These are phyloP conservation scores for Grammatotria lemairii DNA, from an alignment of 2,113 vertebrate genomes.

Conservation along the genomic window DNA sequence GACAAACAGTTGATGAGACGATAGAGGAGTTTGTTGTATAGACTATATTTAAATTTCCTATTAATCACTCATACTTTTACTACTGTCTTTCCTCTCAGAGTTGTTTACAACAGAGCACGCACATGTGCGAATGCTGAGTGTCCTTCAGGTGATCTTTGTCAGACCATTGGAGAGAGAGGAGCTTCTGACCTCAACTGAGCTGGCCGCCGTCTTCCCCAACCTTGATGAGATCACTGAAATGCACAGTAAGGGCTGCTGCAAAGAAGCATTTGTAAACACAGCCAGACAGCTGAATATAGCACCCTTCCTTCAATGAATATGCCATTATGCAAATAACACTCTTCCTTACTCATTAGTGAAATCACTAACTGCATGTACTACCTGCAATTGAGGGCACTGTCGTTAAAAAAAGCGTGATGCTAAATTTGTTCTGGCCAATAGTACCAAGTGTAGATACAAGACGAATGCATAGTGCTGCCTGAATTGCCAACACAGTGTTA, in stretches of 20 bases:
- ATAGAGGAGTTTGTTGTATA: neutral
- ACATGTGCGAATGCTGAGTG: conserved; percentile 84
- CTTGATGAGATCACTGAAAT: conserved; percentile 85
- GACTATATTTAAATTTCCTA: neutral
- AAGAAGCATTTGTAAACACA: neutral
- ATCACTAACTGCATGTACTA: neutral
- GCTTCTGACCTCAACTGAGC: conserved; percentile 65
- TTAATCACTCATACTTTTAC: neutral
- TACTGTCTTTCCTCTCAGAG: conserved; percentile 58
- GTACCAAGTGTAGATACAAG: neutral
- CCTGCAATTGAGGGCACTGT: neutral
- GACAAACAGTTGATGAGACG: neutral
- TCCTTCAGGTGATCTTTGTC: conserved; percentile 82
- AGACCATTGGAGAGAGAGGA: conserved; percentile 72
- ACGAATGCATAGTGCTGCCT: neutral
- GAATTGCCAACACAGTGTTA: neutral
- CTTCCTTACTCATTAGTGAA: neutral
- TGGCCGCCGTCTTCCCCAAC: conserved; percentile 80
- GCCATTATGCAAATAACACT: neutral
- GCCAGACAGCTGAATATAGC: neutral
- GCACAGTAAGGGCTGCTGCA: conserved; percentile 74
- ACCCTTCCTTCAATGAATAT: neutral
- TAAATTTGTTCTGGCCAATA: neutral
- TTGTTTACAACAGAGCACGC: conserved; percentile 84
- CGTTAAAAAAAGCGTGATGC: neutral